Conservation (phyloP, 2,797 vertebrate species). For the Oreonectes daqikongensis region DNA sequence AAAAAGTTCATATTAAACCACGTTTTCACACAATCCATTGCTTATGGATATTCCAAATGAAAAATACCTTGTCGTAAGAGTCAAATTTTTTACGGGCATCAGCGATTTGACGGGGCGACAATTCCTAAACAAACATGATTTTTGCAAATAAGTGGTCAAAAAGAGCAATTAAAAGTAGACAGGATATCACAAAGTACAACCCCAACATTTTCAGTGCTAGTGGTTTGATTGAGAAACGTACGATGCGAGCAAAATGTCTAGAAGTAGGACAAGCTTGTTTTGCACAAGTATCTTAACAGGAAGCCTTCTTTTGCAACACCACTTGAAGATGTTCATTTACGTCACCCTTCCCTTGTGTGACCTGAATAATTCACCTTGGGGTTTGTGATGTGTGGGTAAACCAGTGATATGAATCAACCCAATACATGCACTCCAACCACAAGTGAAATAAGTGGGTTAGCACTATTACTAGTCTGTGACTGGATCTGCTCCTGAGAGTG, state of each 20-base stretch:
- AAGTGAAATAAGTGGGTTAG: conserved; percentile 33
- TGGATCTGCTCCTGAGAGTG: conserved; percentile 27
- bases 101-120: conserved; percentile 67
- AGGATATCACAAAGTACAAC: background rate
- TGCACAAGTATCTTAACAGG: conserved; percentile 61
- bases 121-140: conserved; percentile 64
- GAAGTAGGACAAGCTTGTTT: conserved; percentile 68
- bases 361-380: conserved; percentile 48
- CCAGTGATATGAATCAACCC: conserved; percentile 51
- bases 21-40: background rate
- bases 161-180: background rate
- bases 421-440: conserved; percentile 46
- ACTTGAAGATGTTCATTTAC: conserved; percentile 53
- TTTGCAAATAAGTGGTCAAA: background rate
- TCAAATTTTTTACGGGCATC: conserved; percentile 71
- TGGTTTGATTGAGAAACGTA: conserved; percentile 2
- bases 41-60: background rate
- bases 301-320: conserved; percentile 53
- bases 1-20: background rate
- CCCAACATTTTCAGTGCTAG: background rate
- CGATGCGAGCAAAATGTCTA: conserved; percentile 29
- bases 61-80: conserved; percentile 70
- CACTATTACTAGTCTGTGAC: conserved; percentile 27
- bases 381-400: conserved; percentile 35
- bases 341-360: conserved; percentile 57